Base-by-base conservation (phyloP, 2,888 invertebrate species). In the Trissolcus brochymenae region DNA sequence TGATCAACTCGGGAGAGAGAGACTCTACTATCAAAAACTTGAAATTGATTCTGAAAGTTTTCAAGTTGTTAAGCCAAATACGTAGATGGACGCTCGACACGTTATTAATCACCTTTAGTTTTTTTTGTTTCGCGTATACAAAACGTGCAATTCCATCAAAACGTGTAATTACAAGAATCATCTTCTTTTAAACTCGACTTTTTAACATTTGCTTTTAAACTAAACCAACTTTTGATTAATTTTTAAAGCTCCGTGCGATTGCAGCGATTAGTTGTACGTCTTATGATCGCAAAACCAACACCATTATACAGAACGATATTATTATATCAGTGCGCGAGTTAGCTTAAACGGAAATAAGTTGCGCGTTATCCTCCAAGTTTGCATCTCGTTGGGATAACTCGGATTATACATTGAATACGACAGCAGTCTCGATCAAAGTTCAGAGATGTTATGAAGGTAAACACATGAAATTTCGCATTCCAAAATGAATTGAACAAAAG, bases 91-190 rank as follows among this genome's bases (percentile, higher is more conserved):
- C 21, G 60, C 51, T 57, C 62, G 40, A 41, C 60, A 43, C 66
- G 56, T 66, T 67, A 74, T 74, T 57, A 74, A 74, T 74, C 74
- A 74, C 53, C 51, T 35, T 43, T 0, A 14, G 6, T 6, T 16
- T 46, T 46, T n/a, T 46, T 16, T 46, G 1, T 14, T n/a, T 46
- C 14, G 7, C 4, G 4, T 6, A 14, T 14, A n/a, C 46, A 46
- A 46, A 4, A 14, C 67, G 43, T 67, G 35, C 51, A 53, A 67
- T 67, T 67, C 57, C 43, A 29, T 51, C 51, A 67, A 59, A 46
- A 46, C 67, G 29, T 67, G 35, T 53, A 59, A 67, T 67, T 67
- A 67, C 43, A 51, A 53, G 59, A 67, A 59, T 46, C 16, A 7
- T 46, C 46, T 14, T 46, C 7, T 14, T 54, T 25, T 54, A n/a